Evolutionary conservation across 2,797 vertebrate genomes (phyloP), one percentile per base, ranked within the genome.

Genomic region (Cygnus olor): DNA sequence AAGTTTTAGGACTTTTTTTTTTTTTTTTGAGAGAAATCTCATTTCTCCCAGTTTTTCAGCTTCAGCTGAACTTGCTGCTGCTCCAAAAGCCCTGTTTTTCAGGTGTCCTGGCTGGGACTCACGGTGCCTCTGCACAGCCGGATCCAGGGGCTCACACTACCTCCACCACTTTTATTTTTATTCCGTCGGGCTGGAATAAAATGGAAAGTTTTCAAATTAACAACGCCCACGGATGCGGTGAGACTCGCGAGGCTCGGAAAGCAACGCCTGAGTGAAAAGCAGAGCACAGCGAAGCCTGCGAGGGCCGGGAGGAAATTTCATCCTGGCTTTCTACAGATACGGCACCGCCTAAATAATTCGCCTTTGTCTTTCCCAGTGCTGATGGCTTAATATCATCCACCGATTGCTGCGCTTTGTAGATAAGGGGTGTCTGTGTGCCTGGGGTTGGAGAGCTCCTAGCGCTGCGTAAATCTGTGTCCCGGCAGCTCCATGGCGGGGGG

Each of bases 201-300:
- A 86, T 38, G 60, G 84, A 32, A 77, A 85, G 81, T 94, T 96
- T 92, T 95, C 81, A 91, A 93, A 88, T 72, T 90, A 93, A 76
- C 85, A 81, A 90, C 94, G 56, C 89, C 89, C 89, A 79, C 58
- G 6, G 56, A 47, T 9, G 63, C 3, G 1, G 85, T 60, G 77
- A 79, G 88, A 51, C 80, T 94, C 2, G 6, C 2, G 24, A 68
- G 76, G 85, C 83, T 89, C 71, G 51, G 71, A 83, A 89, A 19
- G 47, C 82, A 85, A 40, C n/a, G 19, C 30, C 72, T 80, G 89
- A 93, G 73, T 47, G 45, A 91, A 89, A 88, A 80, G 81, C 32
- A 3, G 88, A 91, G 42, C 57, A 22, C 45, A 32, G 88, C 80
- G 73, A 61, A 94, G 71, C 51, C 6, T 11, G 49, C 0, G 4